Evolutionary conservation across 2,113 vertebrate genomes (phyloP), one percentile per base, ranked within the genome.

Genomic region (Nothobranchius kuhntae): DNA sequence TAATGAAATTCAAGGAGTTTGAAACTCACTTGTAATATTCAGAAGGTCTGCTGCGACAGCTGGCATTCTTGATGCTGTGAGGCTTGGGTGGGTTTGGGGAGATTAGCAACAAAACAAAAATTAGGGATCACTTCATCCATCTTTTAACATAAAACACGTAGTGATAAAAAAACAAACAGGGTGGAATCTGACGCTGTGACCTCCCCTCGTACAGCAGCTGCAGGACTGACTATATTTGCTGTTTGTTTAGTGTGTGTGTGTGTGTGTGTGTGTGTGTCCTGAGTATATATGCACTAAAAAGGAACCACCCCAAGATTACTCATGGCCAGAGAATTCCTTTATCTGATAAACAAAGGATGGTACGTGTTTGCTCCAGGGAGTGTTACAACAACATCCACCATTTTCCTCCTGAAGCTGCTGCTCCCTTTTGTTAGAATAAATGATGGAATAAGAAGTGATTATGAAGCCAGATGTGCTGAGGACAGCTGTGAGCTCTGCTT

Each of bases 261-360:
- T 30, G 26, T 30, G 26, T 30, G 26, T 62, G 17, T 57, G 17
- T 15, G 36, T 57, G 60, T 75, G 61, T 53, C 17, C 9, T 44
- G 13, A 67, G 77, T 21, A 56, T 66, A 55, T 57, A 21, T 70
- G 66, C n/a, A 58, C 15, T 26, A 9, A 17, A 56, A 72, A 52
- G 70, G 71, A 78, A 86, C 87, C 83, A 72, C 73, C 84, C 69
- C 11, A 35, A 50, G 47, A 69, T 84, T 83, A 87, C 56, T 87
- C 84, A 90, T 6, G 4, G 13, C 65, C 17, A 26, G 68, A 82
- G 75, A 79, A 81, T 85, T 75, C 68, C 79, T 77, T 59, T 58
- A 48, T 79, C 52, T 3, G 57, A 82, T 69, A 65, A 60, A 82
- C 68, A 61, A 42, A 53, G 70, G 61, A 58, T 35, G 73, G 78